Base-by-base conservation (phyloP, 2,113 vertebrate genomes). In the Lutjanus erythropterus region DNA sequence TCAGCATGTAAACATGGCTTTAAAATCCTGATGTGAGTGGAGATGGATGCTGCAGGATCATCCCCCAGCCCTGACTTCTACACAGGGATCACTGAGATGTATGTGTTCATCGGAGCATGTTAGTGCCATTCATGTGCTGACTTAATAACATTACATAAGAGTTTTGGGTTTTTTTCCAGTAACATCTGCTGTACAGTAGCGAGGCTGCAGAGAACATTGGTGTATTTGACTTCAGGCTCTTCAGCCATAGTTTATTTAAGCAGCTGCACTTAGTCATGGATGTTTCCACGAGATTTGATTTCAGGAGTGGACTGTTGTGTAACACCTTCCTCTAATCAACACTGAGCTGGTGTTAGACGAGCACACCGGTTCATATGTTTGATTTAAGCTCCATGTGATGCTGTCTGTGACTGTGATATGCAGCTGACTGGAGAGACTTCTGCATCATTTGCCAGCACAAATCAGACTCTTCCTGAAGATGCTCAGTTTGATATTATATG, bases 101-200 rank as follows among this genome's bases (percentile, higher is more conserved):
- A 47, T 49, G 33, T 46, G 42, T 52, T 80, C 65, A 71, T 29
- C 56, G 33, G 55, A 1, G 29, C 23, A 4, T 25, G 31, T 68
- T 41, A 21, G 47, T 69, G 25, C 25, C 39, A 56, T 65, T 70
- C 29, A 58, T 69, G 73, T 53, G 31, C 14, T 25, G 73, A 60
- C 52, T 66, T 78, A 77, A 85, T 73, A 77, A 46, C 44, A 9
- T 88, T 81, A 78, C 66, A 60, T 86, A 81, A 86, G 23, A 29
- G 31, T 10, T 52, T 47, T 31, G 39, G 41, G 65, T 79, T 42
- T 15, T 42, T 42, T 7, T 49, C 50, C 42, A 41, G 60, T 7
- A 66, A n/a, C 69, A 73, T 84, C 81, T 78, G 27, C 59, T 66
- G 23, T 21, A 44, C 56, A 42, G 58, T 33, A 0, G 47, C 47